Evolutionary conservation across 2,113 vertebrate species (phyloP), one percentile per base, ranked within the genome.

Genomic region (Eulemur rufifrons): DNA sequence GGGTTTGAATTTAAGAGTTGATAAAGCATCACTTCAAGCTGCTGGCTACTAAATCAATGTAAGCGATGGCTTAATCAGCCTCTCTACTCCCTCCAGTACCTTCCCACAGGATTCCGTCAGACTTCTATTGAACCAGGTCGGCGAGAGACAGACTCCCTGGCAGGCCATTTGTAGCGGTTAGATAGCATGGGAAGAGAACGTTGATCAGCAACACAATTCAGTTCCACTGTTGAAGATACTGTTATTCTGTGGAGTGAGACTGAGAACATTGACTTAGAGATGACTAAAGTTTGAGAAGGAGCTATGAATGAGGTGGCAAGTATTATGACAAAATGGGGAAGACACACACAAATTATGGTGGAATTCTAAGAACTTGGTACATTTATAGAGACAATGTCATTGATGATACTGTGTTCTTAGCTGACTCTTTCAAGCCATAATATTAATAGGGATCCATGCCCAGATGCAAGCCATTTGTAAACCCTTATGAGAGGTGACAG

Each of bases 1-100:
- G 96, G 97, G 90, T 98, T 99, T 99, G 98, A 98, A 98, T 97
- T 98, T 96, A 63, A 94, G 98, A 98, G 97, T 98, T 98, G 98
- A 98, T 98, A 98, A 98, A 98, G 95, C 97, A 98, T 97, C 89
- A 21, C 94, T 96, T 96, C 95, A 97, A 97, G 97, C 97, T 98
- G 98, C 95, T 97, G 97, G 96, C 96, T 97, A 97, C 97, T 99
- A 98, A 98, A 98, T 99, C 98, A 98, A 96, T 95, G 89, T 52
- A 86, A 96, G 73, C 14, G 95, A 97, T 81, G 93, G 83, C 96
- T 96, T 54, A 80, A 92, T 76, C 98, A 97, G 93, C 88, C 86
- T 95, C 61, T 52, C 37, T 96, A 77, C 95, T 94, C 92, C 98
- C 47, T 89, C 93, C 73, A 83, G 97, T 97, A 92, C 97, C 97